phyloP scores from a whole-genome alignment of 2,113 vertebrate species.

The Lophius piscatorius region DNA sequence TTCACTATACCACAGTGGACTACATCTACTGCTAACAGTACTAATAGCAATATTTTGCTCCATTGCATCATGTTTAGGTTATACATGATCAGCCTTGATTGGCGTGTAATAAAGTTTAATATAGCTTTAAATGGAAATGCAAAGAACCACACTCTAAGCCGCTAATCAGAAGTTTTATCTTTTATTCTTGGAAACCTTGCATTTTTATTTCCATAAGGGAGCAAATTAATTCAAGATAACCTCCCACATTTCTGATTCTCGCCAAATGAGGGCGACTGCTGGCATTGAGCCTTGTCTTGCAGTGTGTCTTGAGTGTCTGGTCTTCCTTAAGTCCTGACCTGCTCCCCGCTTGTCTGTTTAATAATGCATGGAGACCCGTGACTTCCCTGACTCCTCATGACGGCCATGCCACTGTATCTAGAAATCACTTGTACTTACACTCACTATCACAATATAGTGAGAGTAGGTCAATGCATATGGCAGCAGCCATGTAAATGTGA shows the following conservation, averaged over 20 bases:
- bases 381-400: conserved; percentile 44
- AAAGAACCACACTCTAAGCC: too few relatives aligned
- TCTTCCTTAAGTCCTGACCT: conserved; percentile 47
- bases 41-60: too few relatives aligned
- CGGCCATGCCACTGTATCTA: conserved; percentile 49
- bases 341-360: conserved; percentile 44
- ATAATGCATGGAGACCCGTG: conserved; percentile 61
- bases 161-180: too few relatives aligned
- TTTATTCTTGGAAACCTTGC: too few relatives aligned
- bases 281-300: neutral
- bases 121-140: too few relatives aligned
- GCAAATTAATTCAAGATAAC: neutral
- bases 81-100: too few relatives aligned
- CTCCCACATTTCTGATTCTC: neutral
- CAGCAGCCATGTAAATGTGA: conserved; percentile 50
- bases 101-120: too few relatives aligned
- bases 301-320: neutral
- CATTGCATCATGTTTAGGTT: too few relatives aligned
- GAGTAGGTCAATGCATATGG: conserved; percentile 45
- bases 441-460: conserved; percentile 18
- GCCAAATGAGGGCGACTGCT: conserved; percentile 44
- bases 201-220: too few relatives aligned
- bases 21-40: too few relatives aligned
- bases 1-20: too few relatives aligned
- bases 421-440: conserved; percentile 55